Evolutionary conservation across 2,888 invertebrate genomes (phyloP).

Genomic region (Horisme vitalbata): DNA sequence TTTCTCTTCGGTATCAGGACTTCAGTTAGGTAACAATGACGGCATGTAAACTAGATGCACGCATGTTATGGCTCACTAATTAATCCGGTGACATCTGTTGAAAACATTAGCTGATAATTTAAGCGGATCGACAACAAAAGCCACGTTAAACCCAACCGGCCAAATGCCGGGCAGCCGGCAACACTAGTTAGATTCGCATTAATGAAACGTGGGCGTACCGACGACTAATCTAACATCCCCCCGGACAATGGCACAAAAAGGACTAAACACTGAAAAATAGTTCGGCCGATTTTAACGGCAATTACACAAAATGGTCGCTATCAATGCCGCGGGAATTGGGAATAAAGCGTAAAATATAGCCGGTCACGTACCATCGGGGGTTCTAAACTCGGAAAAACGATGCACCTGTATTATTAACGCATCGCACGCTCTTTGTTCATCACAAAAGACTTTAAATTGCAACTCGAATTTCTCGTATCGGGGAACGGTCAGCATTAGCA

Average conservation of each 20-base stretch:
- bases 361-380: conserved; percentile 65
- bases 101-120: conserved; percentile 53
- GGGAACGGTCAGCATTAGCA: conserved; percentile 55
- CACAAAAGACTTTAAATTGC: conserved; percentile 79
- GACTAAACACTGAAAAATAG: conserved; percentile 71
- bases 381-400: conserved; percentile 62
- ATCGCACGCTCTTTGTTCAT: conserved; percentile 73
- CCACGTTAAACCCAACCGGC: conserved; percentile 49
- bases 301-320: conserved; percentile 74
- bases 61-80: conserved; percentile 35
- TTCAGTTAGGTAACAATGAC: background rate
- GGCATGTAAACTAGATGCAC: conserved; percentile 13
- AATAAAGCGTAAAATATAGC: conserved; percentile 65
- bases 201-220: conserved; percentile 70
- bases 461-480: conserved; percentile 72
- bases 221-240: conserved; percentile 62
- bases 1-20: background rate
- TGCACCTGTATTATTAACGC: conserved; percentile 79
- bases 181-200: conserved; percentile 75
- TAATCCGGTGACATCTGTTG: conserved; percentile 51
- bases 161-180: conserved; percentile 54
- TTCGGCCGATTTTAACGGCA: conserved; percentile 67
- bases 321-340: conserved; percentile 59
- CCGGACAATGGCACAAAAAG: conserved; percentile 62
- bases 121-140: conserved; percentile 61